Evolutionary conservation across 2,888 invertebrate genomes (phyloP).

Genomic region (Panopea generosa): DNA sequence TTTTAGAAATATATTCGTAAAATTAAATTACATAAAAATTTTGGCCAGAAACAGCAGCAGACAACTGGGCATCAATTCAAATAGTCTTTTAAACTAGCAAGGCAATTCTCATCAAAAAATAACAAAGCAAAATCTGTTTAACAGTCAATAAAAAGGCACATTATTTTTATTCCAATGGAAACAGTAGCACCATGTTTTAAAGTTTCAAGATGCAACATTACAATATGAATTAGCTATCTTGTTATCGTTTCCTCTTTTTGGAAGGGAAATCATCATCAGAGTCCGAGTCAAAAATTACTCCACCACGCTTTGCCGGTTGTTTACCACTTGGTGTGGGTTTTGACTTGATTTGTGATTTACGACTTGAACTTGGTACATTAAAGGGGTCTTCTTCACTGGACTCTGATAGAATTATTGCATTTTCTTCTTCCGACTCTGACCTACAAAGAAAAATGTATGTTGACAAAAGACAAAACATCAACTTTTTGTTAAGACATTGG

Average conservation of each 20-base stretch:
- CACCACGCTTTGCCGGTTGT: conserved; percentile 35
- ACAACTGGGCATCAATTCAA: no score
- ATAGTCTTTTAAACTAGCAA: no score
- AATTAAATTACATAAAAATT: no score
- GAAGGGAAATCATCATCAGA: conserved; percentile 51
- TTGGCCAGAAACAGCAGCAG: no score
- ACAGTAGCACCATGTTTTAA: no score
- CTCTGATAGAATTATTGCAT: conserved; percentile 4
- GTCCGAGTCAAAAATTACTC: conserved; percentile 35
- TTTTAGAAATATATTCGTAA: no score
- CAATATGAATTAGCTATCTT: no score
- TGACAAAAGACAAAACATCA: neutral
- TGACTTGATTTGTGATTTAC: neutral
- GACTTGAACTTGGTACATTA: conserved; percentile 15
- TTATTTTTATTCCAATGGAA: no score
- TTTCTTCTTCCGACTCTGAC: conserved; percentile 31
- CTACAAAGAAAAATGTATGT: conserved; percentile 18
- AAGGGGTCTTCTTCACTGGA: conserved; percentile 48
- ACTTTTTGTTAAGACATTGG: neutral
- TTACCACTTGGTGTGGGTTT: neutral
- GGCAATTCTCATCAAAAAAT: no score
- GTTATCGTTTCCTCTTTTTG: conserved; percentile 21
- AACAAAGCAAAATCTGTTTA: no score
- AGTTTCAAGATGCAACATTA: no score
- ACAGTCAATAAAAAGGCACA: no score